Base-by-base conservation (phyloP, 2,888 invertebrate species). In the Oeneis ivallda region DNA sequence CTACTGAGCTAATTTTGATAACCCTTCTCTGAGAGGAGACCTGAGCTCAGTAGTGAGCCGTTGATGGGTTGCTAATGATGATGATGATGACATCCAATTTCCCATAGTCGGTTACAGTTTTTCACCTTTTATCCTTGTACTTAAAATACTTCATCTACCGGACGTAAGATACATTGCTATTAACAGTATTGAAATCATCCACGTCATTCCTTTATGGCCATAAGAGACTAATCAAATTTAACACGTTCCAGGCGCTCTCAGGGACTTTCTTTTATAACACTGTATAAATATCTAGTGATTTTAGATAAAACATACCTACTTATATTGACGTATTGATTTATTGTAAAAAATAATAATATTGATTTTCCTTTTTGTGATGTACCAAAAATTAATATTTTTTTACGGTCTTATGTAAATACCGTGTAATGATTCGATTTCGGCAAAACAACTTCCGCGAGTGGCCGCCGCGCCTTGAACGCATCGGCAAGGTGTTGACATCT, bases 391-490 rank as follows among this genome's bases (percentile, higher is more conserved):
- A 11, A 11, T n/a, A 43, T 8, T 32, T 43, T 26, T 34, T 39
- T 65, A 59, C 47, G 56, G 19, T 47, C 63, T 64, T 64, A 70
- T 67, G 67, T 67, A 67, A 68, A 71, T 72, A 66, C 65, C 56
- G 19, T 66, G 67, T 72, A 69, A 71, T 70, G 68, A 69, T 64
- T 62, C 71, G 65, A 64, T 70, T 72, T 71, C 59, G 61, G 66
- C 54, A n/a, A 57, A 64, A 70, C 67, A 63, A 66, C 69, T 72
- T 72, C 73, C 73, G 71, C 52, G 63, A 67, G 65, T 70, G 67
- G 62, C 59, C 45, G 56, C 52, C 58, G 65, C 54, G 66, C 72
- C 71, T 71, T 71, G 70, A 62, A 50, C 17, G 45, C 52, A 53
- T 60, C 62, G 70, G 61, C 65, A 52, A 66, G 59, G 61, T 62